These are phyloP conservation scores for Ctenopoma multispine DNA, from an alignment of 2,797 vertebrate species.

Conservation along the genomic window DNA sequence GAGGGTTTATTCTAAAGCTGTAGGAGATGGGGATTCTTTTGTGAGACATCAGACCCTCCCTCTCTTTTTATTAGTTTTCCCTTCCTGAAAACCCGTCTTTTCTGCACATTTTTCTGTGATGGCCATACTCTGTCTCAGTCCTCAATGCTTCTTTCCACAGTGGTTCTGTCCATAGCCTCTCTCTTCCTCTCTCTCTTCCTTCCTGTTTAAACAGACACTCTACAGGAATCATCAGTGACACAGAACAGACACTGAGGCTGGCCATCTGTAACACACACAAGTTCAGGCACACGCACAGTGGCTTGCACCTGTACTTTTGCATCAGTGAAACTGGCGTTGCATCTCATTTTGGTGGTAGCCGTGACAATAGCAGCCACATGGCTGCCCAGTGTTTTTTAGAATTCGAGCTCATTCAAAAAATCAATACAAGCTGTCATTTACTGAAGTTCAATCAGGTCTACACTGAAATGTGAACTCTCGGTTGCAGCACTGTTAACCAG, in stretches of 20 bases:
- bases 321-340: not conserved
- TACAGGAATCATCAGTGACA: constrained; percentile 34
- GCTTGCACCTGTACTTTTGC: constrained; percentile 26
- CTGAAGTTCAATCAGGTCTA: constrained; percentile 34
- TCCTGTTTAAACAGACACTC: constrained; percentile 50
- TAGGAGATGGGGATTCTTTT: constrained; percentile 42
- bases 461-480: constrained; percentile 51
- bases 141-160: constrained; percentile 16
- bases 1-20: constrained; percentile 52
- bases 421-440: constrained; percentile 49
- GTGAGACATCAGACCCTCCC: constrained; percentile 36
- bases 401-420: constrained; percentile 44
- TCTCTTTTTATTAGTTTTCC: constrained; percentile 3
- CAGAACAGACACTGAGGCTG: constrained; percentile 49
- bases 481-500: constrained; percentile 4
- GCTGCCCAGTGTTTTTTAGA: constrained; percentile 23
- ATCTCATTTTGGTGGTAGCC: constrained; percentile 12
- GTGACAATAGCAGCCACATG: constrained; percentile 46
- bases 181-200: constrained; percentile 29
- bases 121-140: not conserved
- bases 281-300: constrained; percentile 2
- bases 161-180: constrained; percentile 19
- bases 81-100: not conserved
- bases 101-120: not conserved
- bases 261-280: constrained; percentile 29